Evolutionary conservation across 2,888 invertebrate genomes (phyloP), one percentile per base, ranked within the genome.

Genomic region (Charanyca ferruginea): DNA sequence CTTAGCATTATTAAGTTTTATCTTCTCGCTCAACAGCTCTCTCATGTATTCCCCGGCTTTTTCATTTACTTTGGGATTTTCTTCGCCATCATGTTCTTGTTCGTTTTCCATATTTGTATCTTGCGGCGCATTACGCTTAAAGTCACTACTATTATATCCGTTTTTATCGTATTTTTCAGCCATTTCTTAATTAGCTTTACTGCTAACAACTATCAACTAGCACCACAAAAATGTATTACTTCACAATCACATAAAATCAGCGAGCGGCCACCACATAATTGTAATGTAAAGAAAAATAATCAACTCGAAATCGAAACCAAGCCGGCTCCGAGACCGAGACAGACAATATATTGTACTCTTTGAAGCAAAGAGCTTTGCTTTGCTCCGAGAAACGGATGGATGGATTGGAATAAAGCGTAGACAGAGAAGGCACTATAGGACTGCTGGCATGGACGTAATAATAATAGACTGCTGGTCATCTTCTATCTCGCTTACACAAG

Each of bases 11-110:
- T 96, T 97, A 77, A 97, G 93, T 78, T 96, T 96, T 66, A 96
- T 96, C 89, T 97, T 97, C 86, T 98, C 98, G 54, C 96, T 96
- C 69, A 98, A 88, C 66, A 98, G 95, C 87, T 98, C 97, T 23
- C 97, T 96, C 87, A 98, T 97, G 87, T 98, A 98, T 93, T 98
- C 98, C 62, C 96, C 97, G 88, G 97, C 97, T 93, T 97, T 98
- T 88, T 97, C 97, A 79, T 96, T 96, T 67, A 97, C 92, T 85
- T 96, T 96, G 54, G 95, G 91, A 80, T 93, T 93, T 22, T 96
- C 96, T 62, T 96, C 96, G 89, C 96, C 95, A 93, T 96, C 94
- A 95, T 96, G 93, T 62, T 85, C 90, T 60, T 90, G 89, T n/a
- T 87, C 83, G 16, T 85, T 85, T 41, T 83, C 85, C 23, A 78